Base-by-base conservation (phyloP, 2,113 vertebrate genomes). In the Anguilla rostrata region DNA sequence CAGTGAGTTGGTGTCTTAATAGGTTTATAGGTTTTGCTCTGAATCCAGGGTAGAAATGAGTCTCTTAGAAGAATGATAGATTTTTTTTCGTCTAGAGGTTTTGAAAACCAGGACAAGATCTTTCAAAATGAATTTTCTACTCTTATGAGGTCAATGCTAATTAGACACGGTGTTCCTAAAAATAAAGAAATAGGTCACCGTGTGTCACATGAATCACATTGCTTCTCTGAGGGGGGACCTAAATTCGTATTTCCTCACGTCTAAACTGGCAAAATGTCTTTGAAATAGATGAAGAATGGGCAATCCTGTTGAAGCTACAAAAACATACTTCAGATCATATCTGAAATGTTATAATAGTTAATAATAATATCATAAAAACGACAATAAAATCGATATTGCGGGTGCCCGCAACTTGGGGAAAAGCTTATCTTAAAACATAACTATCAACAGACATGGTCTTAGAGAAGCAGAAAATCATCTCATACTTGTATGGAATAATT, bases 121-220 rank as follows among this genome's bases (percentile, higher is more conserved):
- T 79, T 90, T 82, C 82, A 80, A 87, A 86, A 87, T 87, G 18
- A 85, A 85, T 87, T 66, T 86, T 63, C 87, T 87, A 14, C 60
- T 80, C 87, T 87, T 89, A 85, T 83, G 81, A 91, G 90, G 90
- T 34, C 84, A 82, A 9, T 79, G 89, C 86, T 90, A 84, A 91
- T 89, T 91, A 89, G 49, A 87, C 57, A 78, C 83, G 84, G 63
- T 88, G 78, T 41, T 39, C 84, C 87, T 87, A 49, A 85, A 87
- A 88, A 87, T 88, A 90, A 81, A 87, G 20, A 90, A 88, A 86
- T 90, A 80, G 90, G 90, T 90, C 88, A 86, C 6, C 81, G 8
- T 39, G 29, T 78, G 87, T 85, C 79, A 82, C 43, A 84, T 43
- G n/a, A 79, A 39, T 18, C 60, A 81, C 3, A 18, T 49, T 57